A percentile compares a stretch with the other conserved stretches of the same genome.
phyloP scores from a whole-genome alignment of 2,888 invertebrate genomes.

The Mesopsocus fuscifrons region DNA sequence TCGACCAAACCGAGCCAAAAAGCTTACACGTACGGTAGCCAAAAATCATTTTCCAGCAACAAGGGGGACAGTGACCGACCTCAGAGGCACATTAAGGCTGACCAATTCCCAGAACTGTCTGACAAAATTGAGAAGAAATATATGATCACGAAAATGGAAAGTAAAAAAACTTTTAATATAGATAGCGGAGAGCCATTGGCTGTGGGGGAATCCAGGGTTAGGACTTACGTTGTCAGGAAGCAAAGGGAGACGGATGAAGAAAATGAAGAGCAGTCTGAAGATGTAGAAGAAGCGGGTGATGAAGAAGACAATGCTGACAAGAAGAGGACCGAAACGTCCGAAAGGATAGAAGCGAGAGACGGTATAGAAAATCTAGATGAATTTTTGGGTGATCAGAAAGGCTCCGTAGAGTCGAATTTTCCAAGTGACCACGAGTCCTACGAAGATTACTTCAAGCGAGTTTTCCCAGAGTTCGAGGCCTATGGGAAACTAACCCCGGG shows the following conservation, averaged over 20 bases:
- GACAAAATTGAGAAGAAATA: slow-evolving; percentile 4
- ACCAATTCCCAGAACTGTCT: slow-evolving; percentile 5
- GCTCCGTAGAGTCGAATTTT: slow-evolving; percentile 10
- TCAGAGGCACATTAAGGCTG: slow-evolving; percentile 3
- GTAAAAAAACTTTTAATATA: background rate
- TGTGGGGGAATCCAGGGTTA: background rate
- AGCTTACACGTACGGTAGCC: slow-evolving; percentile 24
- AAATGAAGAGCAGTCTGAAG: slow-evolving; percentile 11
- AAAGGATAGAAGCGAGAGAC: slow-evolving; percentile 25
- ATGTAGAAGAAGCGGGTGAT: slow-evolving; percentile 17
- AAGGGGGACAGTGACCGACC: background rate
- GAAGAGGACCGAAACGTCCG: slow-evolving; percentile 20
- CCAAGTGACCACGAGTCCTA: slow-evolving; percentile 17
- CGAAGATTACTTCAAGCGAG: slow-evolving; percentile 27
- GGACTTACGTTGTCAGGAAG: background rate
- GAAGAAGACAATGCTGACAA: slow-evolving; percentile 19
- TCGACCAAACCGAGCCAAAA: slow-evolving; percentile 52
- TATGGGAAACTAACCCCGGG: background rate
- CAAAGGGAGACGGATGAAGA: slow-evolving; percentile 3
- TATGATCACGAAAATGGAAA: slow-evolving; percentile 7
- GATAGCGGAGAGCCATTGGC: background rate
- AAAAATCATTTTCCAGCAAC: slow-evolving; percentile 10
- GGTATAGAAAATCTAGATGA: slow-evolving; percentile 4
- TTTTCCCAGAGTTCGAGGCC: slow-evolving; percentile 25
- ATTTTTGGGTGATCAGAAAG: slow-evolving; percentile 9